A percentile compares a stretch with the other conserved stretches of the same genome.
These are phyloP conservation scores for Malurus melanocephalus DNA, from an alignment of 2,113 vertebrate genomes.

Conservation along the genomic window DNA sequence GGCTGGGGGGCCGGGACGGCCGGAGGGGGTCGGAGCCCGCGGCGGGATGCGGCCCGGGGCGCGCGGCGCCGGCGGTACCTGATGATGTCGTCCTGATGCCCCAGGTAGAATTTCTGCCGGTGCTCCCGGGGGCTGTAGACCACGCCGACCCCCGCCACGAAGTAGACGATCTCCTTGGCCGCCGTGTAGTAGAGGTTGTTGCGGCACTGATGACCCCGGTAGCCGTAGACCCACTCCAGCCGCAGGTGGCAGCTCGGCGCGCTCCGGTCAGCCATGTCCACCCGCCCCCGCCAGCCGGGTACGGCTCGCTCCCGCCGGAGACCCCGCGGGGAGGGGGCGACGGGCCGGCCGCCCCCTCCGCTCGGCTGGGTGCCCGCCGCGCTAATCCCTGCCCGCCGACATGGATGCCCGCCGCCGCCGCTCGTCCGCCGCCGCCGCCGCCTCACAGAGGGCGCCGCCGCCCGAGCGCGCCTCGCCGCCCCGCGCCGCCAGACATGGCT, in stretches of 20 bases:
- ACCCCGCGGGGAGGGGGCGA: too few species aligned
- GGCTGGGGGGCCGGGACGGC: not conserved
- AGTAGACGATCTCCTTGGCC: conserved; percentile 95
- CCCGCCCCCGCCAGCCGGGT: not conserved
- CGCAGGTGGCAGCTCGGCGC: conserved; percentile 95
- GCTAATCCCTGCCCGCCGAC: too few species aligned
- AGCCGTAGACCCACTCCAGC: conserved; percentile 97
- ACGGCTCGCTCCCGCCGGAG: too few species aligned
- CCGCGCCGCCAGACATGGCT: too few species aligned
- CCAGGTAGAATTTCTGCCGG: conserved; percentile 98
- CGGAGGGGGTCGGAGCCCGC: not conserved
- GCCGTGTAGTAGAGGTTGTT: conserved; percentile 99
- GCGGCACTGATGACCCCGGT: conserved; percentile 97
- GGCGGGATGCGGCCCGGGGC: not conserved
- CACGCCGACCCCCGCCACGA: conserved; percentile 92
- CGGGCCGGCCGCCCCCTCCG: too few species aligned
- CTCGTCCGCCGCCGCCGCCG: too few species aligned
- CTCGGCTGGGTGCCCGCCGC: too few species aligned
- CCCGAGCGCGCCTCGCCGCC: too few species aligned
- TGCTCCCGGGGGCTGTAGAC: conserved; percentile 98
- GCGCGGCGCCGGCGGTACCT: conserved; percentile 77
- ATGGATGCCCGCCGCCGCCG: too few species aligned
- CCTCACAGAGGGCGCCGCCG: too few species aligned
- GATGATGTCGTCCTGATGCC: conserved; percentile 98
- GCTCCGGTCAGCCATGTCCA: conserved; percentile 93